These are phyloP conservation scores for Nephrotoma guestfalica DNA, from an alignment of 2,888 invertebrate species.

Conservation along the genomic window DNA sequence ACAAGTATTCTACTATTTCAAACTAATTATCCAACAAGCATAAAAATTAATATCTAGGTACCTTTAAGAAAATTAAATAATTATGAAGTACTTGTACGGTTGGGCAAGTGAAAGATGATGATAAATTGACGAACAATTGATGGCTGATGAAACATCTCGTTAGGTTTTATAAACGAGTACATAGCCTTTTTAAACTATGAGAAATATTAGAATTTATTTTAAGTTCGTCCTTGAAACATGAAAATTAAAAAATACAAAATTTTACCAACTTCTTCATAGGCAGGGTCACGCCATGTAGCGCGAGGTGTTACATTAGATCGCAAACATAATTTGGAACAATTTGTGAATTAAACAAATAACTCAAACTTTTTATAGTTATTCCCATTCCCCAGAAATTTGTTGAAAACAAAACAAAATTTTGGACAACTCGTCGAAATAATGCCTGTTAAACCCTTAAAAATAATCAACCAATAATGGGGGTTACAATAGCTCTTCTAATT, in stretches of 20 bases:
- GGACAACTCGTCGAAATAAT: too few species aligned
- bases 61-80: neutral
- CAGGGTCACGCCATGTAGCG: too few species aligned
- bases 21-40: neutral
- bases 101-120: neutral
- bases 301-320: too few species aligned
- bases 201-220: neutral
- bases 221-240: neutral
- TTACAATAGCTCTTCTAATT: too few species aligned
- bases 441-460: too few species aligned
- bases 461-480: too few species aligned
- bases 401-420: too few species aligned
- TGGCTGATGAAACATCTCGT: neutral
- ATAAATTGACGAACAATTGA: neutral
- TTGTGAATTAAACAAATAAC: too few species aligned
- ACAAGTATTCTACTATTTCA: neutral
- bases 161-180: neutral
- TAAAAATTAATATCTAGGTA: neutral
- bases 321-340: too few species aligned
- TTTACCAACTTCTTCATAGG: too few species aligned
- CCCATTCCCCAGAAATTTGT: too few species aligned
- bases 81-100: neutral
- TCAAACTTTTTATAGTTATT: too few species aligned
- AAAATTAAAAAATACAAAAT: neutral
- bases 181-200: neutral